These are phyloP conservation scores for Crematogaster levior DNA, from an alignment of 2,888 invertebrate species.

Conservation along the genomic window DNA sequence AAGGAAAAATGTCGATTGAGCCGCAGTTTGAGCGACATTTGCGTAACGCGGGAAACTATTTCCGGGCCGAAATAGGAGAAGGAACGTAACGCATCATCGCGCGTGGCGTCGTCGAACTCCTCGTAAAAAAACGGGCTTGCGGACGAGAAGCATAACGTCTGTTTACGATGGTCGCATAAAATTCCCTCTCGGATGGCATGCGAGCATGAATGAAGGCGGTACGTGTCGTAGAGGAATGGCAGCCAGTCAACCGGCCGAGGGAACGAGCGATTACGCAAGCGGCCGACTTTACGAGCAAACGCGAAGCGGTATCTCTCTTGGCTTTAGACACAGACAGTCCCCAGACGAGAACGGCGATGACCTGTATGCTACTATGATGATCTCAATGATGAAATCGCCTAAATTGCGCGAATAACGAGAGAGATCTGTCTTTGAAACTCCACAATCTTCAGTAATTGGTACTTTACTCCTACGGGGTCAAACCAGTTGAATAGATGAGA, in stretches of 20 bases:
- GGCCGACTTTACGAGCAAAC: slow-evolving; percentile 68
- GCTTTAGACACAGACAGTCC: slow-evolving; percentile 59
- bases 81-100: slow-evolving; percentile 66
- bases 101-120: slow-evolving; percentile 60
- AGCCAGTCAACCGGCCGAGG: slow-evolving; percentile 59
- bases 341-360: slow-evolving; percentile 64
- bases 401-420: background rate
- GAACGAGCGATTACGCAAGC: slow-evolving; percentile 68
- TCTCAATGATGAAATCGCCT: slow-evolving; percentile 14
- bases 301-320: slow-evolving; percentile 61
- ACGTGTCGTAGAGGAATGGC: slow-evolving; percentile 57
- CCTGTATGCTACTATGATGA: slow-evolving; percentile 22
- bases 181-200: slow-evolving; percentile 69
- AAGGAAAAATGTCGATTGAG: background rate
- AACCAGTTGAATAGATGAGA: background rate
- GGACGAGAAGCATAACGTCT: slow-evolving; percentile 58
- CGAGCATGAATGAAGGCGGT: slow-evolving; percentile 73
- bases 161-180: slow-evolving; percentile 75
- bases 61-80: slow-evolving; percentile 17
- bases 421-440: background rate
- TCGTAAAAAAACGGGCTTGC: slow-evolving; percentile 63
- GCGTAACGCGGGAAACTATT: slow-evolving; percentile 6
- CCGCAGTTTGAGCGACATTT: background rate
- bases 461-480: background rate
- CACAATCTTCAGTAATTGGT: background rate